These are phyloP conservation scores for Rhea americana DNA, from an alignment of 2,113 vertebrate species.

Conservation along the genomic window DNA sequence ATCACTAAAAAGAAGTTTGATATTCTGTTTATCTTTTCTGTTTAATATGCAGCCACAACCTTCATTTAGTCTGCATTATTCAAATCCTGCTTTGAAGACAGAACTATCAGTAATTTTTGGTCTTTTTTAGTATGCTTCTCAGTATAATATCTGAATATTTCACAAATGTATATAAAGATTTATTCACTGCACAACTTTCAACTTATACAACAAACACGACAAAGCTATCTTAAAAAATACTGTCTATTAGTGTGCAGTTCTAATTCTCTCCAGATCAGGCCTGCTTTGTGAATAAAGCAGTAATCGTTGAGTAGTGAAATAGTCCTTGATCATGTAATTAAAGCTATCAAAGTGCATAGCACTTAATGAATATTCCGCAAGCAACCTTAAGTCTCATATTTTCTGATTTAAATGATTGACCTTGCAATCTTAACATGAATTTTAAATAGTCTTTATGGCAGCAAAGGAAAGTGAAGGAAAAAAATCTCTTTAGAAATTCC, in stretches of 20 bases:
- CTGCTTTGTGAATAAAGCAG: not conserved
- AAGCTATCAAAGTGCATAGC: not conserved
- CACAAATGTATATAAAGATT: not conserved
- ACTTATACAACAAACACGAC: not conserved
- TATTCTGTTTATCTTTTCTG: not conserved
- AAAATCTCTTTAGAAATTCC: not conserved
- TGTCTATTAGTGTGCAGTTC: not conserved
- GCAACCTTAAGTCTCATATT: not conserved
- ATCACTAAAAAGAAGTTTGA: not conserved
- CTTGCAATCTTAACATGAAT: not conserved
- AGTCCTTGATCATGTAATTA: not conserved
- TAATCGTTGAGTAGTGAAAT: not conserved
- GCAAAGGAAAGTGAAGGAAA: not conserved
- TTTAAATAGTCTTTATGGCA: not conserved
- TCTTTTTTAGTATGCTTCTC: slow-evolving; percentile 11
- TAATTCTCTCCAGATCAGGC: not conserved
- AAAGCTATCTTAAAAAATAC: not conserved
- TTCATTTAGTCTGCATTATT: slow-evolving; percentile 5
- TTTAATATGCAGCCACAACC: not conserved
- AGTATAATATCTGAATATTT: slow-evolving; percentile 12
- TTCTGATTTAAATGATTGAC: not conserved
- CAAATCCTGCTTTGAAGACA: slow-evolving; percentile 2
- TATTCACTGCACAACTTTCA: slow-evolving; percentile 7
- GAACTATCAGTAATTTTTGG: slow-evolving; percentile 1
- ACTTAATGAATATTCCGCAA: not conserved